A percentile compares a stretch with the other conserved stretches of the same genome.
phyloP scores from a whole-genome alignment of 2,113 vertebrate species.

The Podarcis muralis region DNA sequence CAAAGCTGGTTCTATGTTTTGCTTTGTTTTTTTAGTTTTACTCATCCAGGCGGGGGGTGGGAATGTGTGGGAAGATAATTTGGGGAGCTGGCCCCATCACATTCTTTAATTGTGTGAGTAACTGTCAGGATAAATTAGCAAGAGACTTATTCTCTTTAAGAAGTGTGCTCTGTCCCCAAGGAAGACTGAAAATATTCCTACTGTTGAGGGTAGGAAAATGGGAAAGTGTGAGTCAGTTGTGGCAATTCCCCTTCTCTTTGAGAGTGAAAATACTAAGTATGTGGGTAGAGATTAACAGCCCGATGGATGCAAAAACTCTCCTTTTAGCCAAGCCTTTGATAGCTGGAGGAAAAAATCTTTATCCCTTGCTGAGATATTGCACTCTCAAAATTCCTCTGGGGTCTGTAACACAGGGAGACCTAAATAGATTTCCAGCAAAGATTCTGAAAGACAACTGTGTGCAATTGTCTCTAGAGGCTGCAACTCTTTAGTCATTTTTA shows the following conservation, averaged over 20 bases:
- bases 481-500: neutral
- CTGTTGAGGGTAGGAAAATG: neutral
- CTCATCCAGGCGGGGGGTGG: constrained; percentile 24
- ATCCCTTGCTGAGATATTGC: neutral
- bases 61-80: constrained; percentile 23
- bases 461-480: neutral
- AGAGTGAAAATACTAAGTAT: neutral
- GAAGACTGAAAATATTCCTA: neutral
- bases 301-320: no score
- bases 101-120: constrained; percentile 74
- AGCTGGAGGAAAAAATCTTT: neutral
- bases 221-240: neutral
- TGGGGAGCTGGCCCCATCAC: constrained; percentile 56
- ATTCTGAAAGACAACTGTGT: neutral
- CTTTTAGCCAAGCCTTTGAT: neutral
- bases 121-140: constrained; percentile 54
- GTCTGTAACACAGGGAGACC: neutral
- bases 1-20: constrained; percentile 48
- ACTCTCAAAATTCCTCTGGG: neutral
- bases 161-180: neutral
- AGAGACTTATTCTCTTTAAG: neutral
- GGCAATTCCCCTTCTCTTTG: neutral
- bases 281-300: neutral
- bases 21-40: constrained; percentile 59
- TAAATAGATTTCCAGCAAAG: neutral